Base-by-base conservation (phyloP, 2,888 invertebrate species). In the Lycophotia porphyrea region DNA sequence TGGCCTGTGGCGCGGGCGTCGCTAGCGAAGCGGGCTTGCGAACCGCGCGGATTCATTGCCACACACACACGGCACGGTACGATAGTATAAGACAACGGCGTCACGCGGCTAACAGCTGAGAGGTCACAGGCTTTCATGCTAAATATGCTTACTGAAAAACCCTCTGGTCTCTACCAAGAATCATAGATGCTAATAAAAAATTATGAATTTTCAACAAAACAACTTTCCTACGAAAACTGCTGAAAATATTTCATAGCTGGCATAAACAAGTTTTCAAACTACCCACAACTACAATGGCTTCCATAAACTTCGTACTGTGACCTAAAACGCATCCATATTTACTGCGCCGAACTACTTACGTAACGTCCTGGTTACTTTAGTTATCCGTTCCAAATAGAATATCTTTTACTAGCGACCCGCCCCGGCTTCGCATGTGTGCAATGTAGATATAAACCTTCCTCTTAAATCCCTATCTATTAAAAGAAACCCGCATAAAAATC, bases 281-380 rank as follows among this genome's bases (percentile, higher is more conserved):
- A 74, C 36, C 78, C 60, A 39, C 52, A 61, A 74, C 39, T 44
- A 66, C 52, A 66, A 75, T 27, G 11, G 42, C 39, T n/a, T 15
- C 75, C 24, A 74, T 75, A 77, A 82, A 64, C n/a, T 58, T 67
- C 3, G 15, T 5, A 21, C 8, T 64, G 47, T 49, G 77, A 80
- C 61, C 81, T 52, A 63, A 66, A 74, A 81, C 61, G 81, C 81
- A 78, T 78, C 66, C 47, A 67, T 81, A 75, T 81, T 75, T 67
- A 34, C 34, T 63, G 44, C 60, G 60, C 52, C 31, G 24, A 39
- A 44, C 60, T 74, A 21, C 21, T 81, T 81, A 75, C 39, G 18
- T 67, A 24, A 75, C 64, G 24, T 34, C 21, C 34, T 24, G 31
- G 61, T 42, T n/a, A 34, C 24, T 36, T 49, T 65, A 60, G 9